These are phyloP conservation scores for pig (Sus scrofa) DNA, from an alignment of 2,113 vertebrate species.

Conservation along the genomic window DNA sequence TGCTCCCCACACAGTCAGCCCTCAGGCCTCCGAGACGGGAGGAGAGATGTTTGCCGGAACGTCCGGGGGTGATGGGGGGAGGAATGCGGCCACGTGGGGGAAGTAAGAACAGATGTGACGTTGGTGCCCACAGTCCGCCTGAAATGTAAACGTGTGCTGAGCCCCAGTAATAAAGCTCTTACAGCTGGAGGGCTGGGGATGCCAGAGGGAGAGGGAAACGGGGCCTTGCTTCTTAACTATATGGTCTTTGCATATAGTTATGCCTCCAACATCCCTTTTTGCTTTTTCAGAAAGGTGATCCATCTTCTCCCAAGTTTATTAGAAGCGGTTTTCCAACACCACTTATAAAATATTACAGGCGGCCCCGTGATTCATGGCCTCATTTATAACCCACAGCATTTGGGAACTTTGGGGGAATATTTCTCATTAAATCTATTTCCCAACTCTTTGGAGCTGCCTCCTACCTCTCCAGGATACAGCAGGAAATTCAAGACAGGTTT, in stretches of 20 bases:
- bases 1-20: background rate
- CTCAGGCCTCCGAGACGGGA: background rate
- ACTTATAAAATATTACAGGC: conserved; percentile 71
- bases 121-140: conserved; percentile 83
- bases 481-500: conserved; percentile 10
- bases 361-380: conserved; percentile 72
- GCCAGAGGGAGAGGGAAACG: conserved; percentile 80
- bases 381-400: conserved; percentile 78
- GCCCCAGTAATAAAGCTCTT: conserved; percentile 83
- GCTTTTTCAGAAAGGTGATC: conserved; percentile 83
- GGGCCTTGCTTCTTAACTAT: conserved; percentile 73
- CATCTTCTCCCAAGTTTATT: conserved; percentile 83
- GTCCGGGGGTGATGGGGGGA: background rate
- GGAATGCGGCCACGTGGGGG: conserved; percentile 72
- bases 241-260: conserved; percentile 79
- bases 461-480: conserved; percentile 7
- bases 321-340: conserved; percentile 74
- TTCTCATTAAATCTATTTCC: conserved; percentile 83
- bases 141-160: conserved; percentile 84
- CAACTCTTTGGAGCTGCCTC: conserved; percentile 44
- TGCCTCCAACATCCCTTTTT: conserved; percentile 76
- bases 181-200: conserved; percentile 81
- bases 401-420: conserved; percentile 78
- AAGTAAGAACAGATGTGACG: conserved; percentile 87
- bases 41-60: background rate